Conservation (phyloP, 2,888 invertebrate genomes). For the Eueremaeus valkanovi region DNA sequence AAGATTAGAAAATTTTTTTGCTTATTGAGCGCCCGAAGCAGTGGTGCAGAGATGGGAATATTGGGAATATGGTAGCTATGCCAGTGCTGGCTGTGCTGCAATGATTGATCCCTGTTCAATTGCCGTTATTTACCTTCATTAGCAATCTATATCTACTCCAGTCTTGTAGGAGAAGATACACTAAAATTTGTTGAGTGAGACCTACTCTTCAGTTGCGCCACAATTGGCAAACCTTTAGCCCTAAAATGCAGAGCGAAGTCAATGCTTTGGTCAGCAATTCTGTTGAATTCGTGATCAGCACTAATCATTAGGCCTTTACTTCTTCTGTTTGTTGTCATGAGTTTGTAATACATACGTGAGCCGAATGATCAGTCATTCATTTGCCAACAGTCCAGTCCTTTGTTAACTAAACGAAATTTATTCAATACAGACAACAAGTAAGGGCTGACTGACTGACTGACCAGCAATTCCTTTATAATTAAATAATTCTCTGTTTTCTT, state of each 20-base stretch:
- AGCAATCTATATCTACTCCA: neutral
- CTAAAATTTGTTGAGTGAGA: neutral
- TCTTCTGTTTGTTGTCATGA: constrained; percentile 23
- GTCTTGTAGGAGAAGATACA: constrained; percentile 1
- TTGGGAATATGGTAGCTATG: neutral
- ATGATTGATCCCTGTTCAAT: constrained; percentile 26
- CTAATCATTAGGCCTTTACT: constrained; percentile 25
- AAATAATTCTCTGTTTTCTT: constrained; percentile 8
- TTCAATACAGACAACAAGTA: constrained; percentile 8
- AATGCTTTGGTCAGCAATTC: constrained; percentile 23
- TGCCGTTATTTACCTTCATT: constrained; percentile 23
- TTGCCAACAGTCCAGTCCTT: neutral
- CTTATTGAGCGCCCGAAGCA: too few species aligned
- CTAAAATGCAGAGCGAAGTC: constrained; percentile 19
- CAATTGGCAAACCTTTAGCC: constrained; percentile 2
- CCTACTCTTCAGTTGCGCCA: constrained; percentile 1
- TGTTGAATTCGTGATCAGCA: constrained; percentile 7
- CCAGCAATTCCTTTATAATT: constrained; percentile 13
- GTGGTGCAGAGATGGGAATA: neutral
- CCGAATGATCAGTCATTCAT: constrained; percentile 7
- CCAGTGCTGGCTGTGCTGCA: neutral
- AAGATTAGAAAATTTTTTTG: too few species aligned
- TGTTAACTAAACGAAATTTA: constrained; percentile 18
- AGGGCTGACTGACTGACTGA: neutral
- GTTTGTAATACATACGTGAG: constrained; percentile 26